These are phyloP conservation scores for Keiferia lycopersicella DNA, from an alignment of 2,888 invertebrate species.

Conservation along the genomic window DNA sequence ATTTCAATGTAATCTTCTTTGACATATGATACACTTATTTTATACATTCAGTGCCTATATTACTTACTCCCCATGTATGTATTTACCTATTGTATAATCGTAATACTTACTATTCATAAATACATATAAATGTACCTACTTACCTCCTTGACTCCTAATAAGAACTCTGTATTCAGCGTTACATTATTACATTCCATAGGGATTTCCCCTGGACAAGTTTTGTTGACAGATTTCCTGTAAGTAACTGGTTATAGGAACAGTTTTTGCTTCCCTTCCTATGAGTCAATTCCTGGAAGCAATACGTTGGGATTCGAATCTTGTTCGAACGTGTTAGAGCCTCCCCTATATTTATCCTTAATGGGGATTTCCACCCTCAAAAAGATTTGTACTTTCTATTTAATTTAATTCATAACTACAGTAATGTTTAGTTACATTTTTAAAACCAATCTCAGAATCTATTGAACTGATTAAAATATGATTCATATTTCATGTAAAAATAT, in stretches of 20 bases:
- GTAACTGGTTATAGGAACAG: background rate
- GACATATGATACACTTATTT: no score
- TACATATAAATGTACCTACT: background rate
- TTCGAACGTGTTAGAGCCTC: slow-evolving; percentile 5
- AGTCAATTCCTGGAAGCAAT: background rate
- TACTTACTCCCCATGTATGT: background rate
- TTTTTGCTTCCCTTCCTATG: slow-evolving; percentile 2
- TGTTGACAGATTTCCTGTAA: background rate
- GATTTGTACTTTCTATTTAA: no score
- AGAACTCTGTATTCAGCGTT: background rate
- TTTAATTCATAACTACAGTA: no score
- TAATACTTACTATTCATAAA: background rate
- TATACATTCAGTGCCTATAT: no score
- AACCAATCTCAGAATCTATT: background rate
- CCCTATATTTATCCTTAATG: background rate
- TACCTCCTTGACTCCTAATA: background rate
- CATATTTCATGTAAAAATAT: no score
- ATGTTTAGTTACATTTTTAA: background rate
- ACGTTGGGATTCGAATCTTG: slow-evolving; percentile 4
- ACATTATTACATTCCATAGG: slow-evolving; percentile 5
- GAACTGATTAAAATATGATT: no score
- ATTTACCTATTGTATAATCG: background rate
- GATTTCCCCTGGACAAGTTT: background rate
- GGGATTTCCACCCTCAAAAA: background rate
- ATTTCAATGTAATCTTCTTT: background rate